Percentiles rank a stretch among this genome's conserved stretches.
These are phyloP conservation scores for Psilopsiagon aymara DNA, from an alignment of 2,113 vertebrate species.

Conservation along the genomic window DNA sequence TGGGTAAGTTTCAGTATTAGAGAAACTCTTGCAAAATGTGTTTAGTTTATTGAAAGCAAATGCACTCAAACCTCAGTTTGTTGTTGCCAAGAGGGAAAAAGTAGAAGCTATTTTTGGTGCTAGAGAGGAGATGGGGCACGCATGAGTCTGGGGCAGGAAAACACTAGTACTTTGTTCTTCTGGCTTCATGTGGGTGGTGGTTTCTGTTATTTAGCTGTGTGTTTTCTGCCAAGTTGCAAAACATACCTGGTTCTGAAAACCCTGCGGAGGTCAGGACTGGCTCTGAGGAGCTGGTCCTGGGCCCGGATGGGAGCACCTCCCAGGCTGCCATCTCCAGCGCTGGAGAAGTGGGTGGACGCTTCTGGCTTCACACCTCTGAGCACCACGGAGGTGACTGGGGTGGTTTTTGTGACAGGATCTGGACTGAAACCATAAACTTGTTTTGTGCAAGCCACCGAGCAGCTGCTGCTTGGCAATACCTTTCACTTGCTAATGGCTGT, in stretches of 20 bases:
- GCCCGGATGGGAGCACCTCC: not conserved
- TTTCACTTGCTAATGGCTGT: constrained; percentile 43
- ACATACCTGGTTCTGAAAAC: constrained; percentile 55
- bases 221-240: constrained; percentile 61
- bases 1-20: constrained; percentile 17
- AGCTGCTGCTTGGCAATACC: constrained; percentile 58
- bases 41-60: constrained; percentile 56
- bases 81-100: constrained; percentile 64
- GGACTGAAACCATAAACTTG: constrained; percentile 33
- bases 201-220: constrained; percentile 46
- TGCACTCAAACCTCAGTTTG: not conserved
- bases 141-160: constrained; percentile 58
- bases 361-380: constrained; percentile 23
- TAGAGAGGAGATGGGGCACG: constrained; percentile 50
- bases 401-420: not conserved
- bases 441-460: not conserved
- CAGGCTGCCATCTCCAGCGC: not conserved
- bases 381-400: constrained; percentile 18
- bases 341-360: not conserved
- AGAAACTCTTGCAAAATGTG: constrained; percentile 5
- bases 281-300: not conserved
- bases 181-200: constrained; percentile 64
- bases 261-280: not conserved
- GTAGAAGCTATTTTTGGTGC: constrained; percentile 60
- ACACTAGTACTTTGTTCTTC: constrained; percentile 64